A percentile compares a stretch with the other conserved stretches of the same genome.
Evolutionary conservation across 37 sponge, comb jelly and placozoan species (phyloP).

Genomic region (Amphimedon queenslandica): DNA sequence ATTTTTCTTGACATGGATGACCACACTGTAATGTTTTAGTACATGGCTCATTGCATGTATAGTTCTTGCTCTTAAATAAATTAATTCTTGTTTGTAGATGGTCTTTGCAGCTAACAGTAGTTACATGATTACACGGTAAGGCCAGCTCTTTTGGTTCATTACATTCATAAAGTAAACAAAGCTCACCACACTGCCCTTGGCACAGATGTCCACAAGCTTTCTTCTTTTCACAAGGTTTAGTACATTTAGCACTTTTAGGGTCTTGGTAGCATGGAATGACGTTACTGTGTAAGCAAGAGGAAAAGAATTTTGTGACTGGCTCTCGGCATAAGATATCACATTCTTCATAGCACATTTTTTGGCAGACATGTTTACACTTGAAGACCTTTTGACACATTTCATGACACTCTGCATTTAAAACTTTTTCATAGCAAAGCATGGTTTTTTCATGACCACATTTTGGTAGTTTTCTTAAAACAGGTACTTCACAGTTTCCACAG

Average conservation of each 20-base stretch:
- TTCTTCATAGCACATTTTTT: conserved; percentile 39
- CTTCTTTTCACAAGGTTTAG: conserved; percentile 22
- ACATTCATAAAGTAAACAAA: not conserved
- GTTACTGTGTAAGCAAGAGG: too few species aligned
- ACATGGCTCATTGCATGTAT: not conserved
- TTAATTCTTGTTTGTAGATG: not conserved
- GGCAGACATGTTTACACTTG: conserved; percentile 32
- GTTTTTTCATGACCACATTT: conserved; percentile 13
- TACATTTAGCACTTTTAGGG: conserved; percentile 7
- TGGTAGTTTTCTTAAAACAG: not conserved
- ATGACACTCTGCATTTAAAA: conserved; percentile 1
- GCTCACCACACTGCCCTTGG: conserved; percentile 28
- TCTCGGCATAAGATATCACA: too few species aligned
- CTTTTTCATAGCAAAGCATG: not conserved
- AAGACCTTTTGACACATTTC: conserved; percentile 30
- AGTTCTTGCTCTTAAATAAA: not conserved
- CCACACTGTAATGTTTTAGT: not conserved
- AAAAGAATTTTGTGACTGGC: too few species aligned
- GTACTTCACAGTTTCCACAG: conserved; percentile 30
- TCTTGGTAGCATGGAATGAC: conserved; percentile 8
- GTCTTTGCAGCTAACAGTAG: not conserved
- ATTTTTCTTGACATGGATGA: conserved; percentile 1
- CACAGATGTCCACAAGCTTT: conserved; percentile 73
- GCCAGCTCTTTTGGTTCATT: not conserved
- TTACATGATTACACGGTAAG: not conserved